Percentiles rank a stretch among this genome's conserved stretches.
phyloP scores from a whole-genome alignment of 2,888 invertebrate genomes.

The Tinea pellionella region DNA sequence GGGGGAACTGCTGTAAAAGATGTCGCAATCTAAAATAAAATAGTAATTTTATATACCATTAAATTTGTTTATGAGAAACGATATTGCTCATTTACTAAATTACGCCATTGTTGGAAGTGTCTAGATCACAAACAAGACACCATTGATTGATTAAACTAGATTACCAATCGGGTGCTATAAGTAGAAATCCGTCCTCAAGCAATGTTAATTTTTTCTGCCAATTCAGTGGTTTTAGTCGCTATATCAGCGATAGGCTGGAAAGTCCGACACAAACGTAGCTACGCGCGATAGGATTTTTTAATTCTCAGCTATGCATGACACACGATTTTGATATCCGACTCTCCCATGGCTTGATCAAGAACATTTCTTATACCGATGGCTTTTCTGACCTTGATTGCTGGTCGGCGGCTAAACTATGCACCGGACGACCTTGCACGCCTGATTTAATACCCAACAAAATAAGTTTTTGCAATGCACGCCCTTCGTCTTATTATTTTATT shows the following conservation, averaged over 20 bases:
- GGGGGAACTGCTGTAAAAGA: not conserved
- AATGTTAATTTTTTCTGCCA: too few relatives aligned
- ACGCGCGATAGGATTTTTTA: too few relatives aligned
- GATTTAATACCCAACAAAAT: conserved; percentile 29
- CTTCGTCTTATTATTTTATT: conserved; percentile 25
- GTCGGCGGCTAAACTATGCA: conserved; percentile 25
- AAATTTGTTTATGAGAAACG: not conserved
- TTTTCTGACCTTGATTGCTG: conserved; percentile 22
- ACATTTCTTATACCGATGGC: not conserved
- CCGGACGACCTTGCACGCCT: conserved; percentile 32
- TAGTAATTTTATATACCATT: not conserved
- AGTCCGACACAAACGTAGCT: too few relatives aligned
- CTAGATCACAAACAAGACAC: too few relatives aligned
- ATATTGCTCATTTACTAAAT: not conserved
- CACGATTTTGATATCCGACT: too few relatives aligned
- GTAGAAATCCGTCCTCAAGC: too few relatives aligned
- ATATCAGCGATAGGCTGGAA: too few relatives aligned
- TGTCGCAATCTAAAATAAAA: not conserved
- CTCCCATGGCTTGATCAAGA: too few relatives aligned
- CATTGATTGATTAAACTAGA: too few relatives aligned
- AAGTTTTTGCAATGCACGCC: conserved; percentile 26
- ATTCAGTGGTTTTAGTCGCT: too few relatives aligned
- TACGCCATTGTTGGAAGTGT: not conserved
- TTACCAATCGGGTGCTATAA: too few relatives aligned
- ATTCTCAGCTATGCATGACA: too few relatives aligned